Base-by-base conservation (phyloP, 2,113 vertebrate genomes). In the Lepidothrix coronata region DNA sequence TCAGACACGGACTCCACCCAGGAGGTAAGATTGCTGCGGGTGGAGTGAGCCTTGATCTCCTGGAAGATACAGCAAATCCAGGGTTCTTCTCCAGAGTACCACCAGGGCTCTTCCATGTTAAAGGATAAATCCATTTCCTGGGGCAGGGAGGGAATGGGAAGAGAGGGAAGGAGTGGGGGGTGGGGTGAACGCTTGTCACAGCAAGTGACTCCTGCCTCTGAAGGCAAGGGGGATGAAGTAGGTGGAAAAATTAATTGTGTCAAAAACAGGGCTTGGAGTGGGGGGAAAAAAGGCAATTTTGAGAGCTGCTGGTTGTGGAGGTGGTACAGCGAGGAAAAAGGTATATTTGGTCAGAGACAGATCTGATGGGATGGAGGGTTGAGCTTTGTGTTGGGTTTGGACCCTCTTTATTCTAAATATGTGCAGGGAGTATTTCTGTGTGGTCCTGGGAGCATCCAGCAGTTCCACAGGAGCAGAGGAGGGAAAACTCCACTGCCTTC, bases 1-100 rank as follows among this genome's bases (percentile, higher is more conserved):
- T 1, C 99, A 97, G 91, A 97, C 98, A 9, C 98, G 98, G 85
- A 98, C 96, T 33, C 99, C 98, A 44, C 98, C 99, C 22, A 97
- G 98, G 91, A 99, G 99, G 99, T 99, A 96, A 89, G 98, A 43
- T 46, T 46, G 28, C 16, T 10, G 61, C 2, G 35, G n/a, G 76
- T 80, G 85, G 71, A 86, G 68, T 8, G 65, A 83, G 85, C 14
- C 37, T 63, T 43, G 30, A 61, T 89, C 77, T 55, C 51, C 13
- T 48, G 33, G 58, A 21, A 87, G 41, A 88, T 30, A 43, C 49
- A 70, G 55, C 37, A 62, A 58, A 65, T 54, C 41, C 39, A 43
- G 52, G 30, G 19, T 24, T 62, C 6, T 30, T 48, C 31, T 51
- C n/a, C 37, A 20, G 27, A 28, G 37, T 20, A 5, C 46, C 67